Evolutionary conservation across 2,113 vertebrate species (phyloP), one percentile per base, ranked within the genome.

Genomic region (Montifringilla adamsi): DNA sequence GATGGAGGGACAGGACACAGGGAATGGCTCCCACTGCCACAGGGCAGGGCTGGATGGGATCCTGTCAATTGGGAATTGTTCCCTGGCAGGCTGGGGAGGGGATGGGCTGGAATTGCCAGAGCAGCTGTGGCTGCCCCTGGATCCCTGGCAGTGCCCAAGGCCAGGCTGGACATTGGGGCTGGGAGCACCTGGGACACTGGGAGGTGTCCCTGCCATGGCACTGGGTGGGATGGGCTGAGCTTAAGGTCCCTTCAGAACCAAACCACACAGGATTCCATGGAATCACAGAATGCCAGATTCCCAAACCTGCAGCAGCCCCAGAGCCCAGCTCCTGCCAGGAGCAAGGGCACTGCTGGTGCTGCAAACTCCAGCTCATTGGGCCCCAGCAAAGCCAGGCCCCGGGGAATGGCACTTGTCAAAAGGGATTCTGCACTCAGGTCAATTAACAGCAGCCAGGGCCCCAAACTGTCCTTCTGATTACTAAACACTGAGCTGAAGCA

Each of bases 381-480:
- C n/a, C 22, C 41, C 12, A 76, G 72, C 62, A 33, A 2, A 26
- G 33, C 3, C 60, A 77, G 63, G 82, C 90, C 92, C 52, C 64
- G 4, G 1, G 89, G 67, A 77, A 74, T 1, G 50, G 66, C 79
- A 46, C 90, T 47, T 93, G 94, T 95, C 96, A 94, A 0, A 82
- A 96, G 58, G 77, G 83, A 96, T 93, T 84, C 52, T 74, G 64
- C 72, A 56, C 46, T 31, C 84, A 19, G 55, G 26, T 49, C 35
- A 33, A 87, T 55, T 49, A 89, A 46, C 74, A 74, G 70, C 53
- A 85, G 23, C 35, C 10, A 4, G 58, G 19, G 50, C 87, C 75
- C 52, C 9, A 0, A 60, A 80, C 47, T 84, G 93, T 88, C 95
- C 86, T 30, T 9, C 13, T 22, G 2, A 92, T 94, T 74, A 81